Conservation (phyloP, 2,888 invertebrate genomes). For the Oligia latruncula region DNA sequence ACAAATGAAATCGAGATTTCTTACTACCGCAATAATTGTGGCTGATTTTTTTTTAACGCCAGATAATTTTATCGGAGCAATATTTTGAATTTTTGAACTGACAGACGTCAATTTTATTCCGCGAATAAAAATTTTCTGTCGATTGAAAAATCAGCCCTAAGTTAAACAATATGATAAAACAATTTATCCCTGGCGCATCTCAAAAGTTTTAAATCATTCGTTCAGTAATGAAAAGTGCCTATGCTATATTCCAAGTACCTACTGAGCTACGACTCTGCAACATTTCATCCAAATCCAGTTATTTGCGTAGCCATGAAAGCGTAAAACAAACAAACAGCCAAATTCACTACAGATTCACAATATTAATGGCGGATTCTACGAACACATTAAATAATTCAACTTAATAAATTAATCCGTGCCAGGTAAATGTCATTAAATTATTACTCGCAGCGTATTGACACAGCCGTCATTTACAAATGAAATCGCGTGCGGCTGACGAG, state of each 20-base stretch:
- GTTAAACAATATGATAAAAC: background rate
- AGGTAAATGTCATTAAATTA: constrained; percentile 51
- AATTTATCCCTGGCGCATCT: background rate
- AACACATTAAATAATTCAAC: constrained; percentile 44
- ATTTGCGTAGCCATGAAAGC: constrained; percentile 15
- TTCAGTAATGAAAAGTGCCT: background rate
- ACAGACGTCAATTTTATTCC: too few species aligned
- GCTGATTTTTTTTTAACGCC: too few species aligned
- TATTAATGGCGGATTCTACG: background rate
- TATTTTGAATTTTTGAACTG: too few species aligned
- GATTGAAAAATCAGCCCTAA: too few species aligned
- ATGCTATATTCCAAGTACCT: background rate
- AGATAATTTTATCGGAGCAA: too few species aligned
- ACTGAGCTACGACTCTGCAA: background rate
- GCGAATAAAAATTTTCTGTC: too few species aligned
- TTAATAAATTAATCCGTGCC: constrained; percentile 44
- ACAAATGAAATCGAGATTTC: background rate
- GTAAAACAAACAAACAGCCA: constrained; percentile 16
- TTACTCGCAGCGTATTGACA: constrained; percentile 48
- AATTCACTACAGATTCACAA: background rate
- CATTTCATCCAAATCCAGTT: background rate
- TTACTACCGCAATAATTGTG: background rate
- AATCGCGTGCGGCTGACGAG: constrained; percentile 35
- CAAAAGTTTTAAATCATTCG: background rate
- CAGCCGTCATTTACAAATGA: constrained; percentile 55